Evolutionary conservation across 2,888 invertebrate species (phyloP).

Genomic region (Meiosimyza decipiens): DNA sequence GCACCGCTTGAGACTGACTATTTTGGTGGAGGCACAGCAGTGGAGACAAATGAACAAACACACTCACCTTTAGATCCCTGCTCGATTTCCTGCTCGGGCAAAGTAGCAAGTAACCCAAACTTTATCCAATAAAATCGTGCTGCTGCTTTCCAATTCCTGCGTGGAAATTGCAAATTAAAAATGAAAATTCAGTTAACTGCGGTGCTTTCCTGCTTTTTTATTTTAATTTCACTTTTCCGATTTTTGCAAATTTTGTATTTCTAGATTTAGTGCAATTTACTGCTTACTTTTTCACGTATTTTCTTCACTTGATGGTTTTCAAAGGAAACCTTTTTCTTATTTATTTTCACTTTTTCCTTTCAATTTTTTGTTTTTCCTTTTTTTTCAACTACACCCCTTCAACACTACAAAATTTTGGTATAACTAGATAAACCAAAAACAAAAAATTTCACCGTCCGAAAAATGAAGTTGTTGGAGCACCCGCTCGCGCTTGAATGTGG

Average conservation of each 20-base stretch:
- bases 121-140: slow-evolving; percentile 6
- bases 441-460: slow-evolving; percentile 11
- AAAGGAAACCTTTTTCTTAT: slow-evolving; percentile 8
- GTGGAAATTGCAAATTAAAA: slow-evolving; percentile 9
- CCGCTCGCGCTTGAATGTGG: slow-evolving; percentile 35
- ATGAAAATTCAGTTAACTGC: too few relatives aligned
- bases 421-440: slow-evolving; percentile 21
- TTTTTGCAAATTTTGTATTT: slow-evolving; percentile 25
- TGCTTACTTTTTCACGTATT: slow-evolving; percentile 10
- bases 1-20: too few relatives aligned
- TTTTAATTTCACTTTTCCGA: slow-evolving; percentile 10
- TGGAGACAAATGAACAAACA: too few relatives aligned
- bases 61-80: slow-evolving; percentile 28
- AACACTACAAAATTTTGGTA: slow-evolving; percentile 24
- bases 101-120: slow-evolving; percentile 1
- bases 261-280: slow-evolving; percentile 25
- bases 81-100: slow-evolving; percentile 8
- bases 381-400: slow-evolving; percentile 10
- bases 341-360: neutral
- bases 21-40: too few relatives aligned
- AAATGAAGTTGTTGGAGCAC: slow-evolving; percentile 34
- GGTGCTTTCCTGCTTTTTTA: slow-evolving; percentile 8
- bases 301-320: slow-evolving; percentile 26
- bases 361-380: neutral
- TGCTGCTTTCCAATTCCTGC: slow-evolving; percentile 9